These are phyloP conservation scores for Protodeltote pygarga DNA, from an alignment of 2,888 invertebrate genomes.

Conservation along the genomic window DNA sequence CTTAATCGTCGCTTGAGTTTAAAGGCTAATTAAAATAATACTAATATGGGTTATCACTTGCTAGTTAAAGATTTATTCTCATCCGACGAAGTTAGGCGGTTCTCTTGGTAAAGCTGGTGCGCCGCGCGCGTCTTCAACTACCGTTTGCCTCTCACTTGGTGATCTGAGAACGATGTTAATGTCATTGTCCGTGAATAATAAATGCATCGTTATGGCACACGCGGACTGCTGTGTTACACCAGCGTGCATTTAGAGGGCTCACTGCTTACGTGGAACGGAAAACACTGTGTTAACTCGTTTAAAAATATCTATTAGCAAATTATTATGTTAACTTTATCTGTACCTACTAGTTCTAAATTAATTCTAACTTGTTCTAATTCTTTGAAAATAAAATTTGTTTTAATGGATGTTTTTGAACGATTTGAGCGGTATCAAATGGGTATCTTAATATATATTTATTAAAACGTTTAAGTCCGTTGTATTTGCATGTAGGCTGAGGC, in stretches of 20 bases:
- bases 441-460: conserved; percentile 44
- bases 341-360: background rate
- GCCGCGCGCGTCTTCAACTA: conserved; percentile 69
- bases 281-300: conserved; percentile 65
- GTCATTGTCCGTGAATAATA: conserved; percentile 68
- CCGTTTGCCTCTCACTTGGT: conserved; percentile 83
- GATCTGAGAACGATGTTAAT: conserved; percentile 69
- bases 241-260: conserved; percentile 79
- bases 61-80: conserved; percentile 34
- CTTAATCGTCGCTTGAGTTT: conserved; percentile 24
- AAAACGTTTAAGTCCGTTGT: conserved; percentile 65
- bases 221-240: conserved; percentile 71
- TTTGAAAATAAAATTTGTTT: background rate
- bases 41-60: conserved; percentile 3
- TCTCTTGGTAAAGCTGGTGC: conserved; percentile 54
- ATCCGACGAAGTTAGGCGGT: conserved; percentile 26
- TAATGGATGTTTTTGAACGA: conserved; percentile 69
- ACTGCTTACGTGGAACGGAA: conserved; percentile 83
- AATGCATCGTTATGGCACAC: conserved; percentile 76
- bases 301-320: conserved; percentile 65
- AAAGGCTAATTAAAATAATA: conserved; percentile 19
- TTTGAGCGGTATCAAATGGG: conserved; percentile 62
- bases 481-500: conserved; percentile 80
- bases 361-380: too few species aligned
- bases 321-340: background rate